A percentile compares a stretch with the other conserved stretches of the same genome.
Evolutionary conservation across 2,797 vertebrate species (phyloP).

Genomic region (Gastrophryne carolinensis): DNA sequence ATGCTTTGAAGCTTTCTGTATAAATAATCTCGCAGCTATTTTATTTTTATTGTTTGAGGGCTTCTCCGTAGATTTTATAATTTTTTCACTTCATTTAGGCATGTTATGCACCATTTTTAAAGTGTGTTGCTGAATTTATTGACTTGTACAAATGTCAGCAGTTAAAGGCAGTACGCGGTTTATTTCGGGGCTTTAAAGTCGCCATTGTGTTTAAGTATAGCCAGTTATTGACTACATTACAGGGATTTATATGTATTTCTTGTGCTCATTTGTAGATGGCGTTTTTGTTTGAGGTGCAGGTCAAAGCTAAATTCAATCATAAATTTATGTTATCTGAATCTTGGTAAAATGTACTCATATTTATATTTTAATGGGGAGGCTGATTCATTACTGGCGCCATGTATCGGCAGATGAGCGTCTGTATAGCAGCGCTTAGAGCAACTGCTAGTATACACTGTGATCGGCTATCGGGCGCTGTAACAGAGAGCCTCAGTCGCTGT

Average conservation of each 20-base stretch:
- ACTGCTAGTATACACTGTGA: no score
- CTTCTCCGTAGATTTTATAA: conserved; percentile 13
- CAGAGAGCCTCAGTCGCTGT: no score
- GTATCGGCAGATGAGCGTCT: no score
- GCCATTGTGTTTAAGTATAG: not conserved
- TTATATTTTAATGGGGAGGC: no score
- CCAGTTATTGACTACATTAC: not conserved
- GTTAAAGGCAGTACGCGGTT: not conserved
- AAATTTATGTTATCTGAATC: no score
- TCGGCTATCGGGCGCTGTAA: no score
- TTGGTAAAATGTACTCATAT: no score
- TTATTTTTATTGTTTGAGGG: conserved; percentile 37
- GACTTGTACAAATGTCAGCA: conserved; percentile 11
- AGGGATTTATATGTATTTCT: not conserved
- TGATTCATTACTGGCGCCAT: no score
- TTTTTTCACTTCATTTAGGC: conserved; percentile 30
- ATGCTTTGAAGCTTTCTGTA: conserved; percentile 62
- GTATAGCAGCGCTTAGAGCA: no score
- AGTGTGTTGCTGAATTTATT: conserved; percentile 16
- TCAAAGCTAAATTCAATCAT: no score
- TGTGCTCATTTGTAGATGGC: no score
- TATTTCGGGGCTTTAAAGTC: not conserved
- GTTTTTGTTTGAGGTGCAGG: no score
- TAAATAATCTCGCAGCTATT: conserved; percentile 53
- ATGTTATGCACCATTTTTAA: conserved; percentile 24